These are phyloP conservation scores for Tubulanus polymorphus DNA, from an alignment of 2,888 invertebrate genomes.

Conservation along the genomic window DNA sequence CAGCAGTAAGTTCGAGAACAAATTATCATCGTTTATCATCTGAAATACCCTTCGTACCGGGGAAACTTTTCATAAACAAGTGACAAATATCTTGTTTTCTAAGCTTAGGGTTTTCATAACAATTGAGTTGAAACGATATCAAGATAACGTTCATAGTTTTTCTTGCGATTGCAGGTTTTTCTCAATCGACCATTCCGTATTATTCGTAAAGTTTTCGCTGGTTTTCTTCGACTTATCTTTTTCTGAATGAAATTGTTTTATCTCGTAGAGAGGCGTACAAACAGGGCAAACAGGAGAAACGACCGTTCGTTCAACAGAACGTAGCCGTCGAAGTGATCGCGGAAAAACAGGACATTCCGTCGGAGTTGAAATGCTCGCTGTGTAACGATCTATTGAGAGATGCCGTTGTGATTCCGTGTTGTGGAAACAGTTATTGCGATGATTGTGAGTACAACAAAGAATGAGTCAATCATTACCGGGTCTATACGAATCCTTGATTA, in stretches of 20 bases:
- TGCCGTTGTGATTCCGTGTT: conserved; percentile 97
- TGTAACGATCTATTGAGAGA: conserved; percentile 90
- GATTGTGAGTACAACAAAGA: conserved; percentile 71
- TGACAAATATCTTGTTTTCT: no score
- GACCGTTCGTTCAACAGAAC: conserved; percentile 57
- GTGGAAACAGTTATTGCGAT: conserved; percentile 97
- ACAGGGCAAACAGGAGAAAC: conserved; percentile 67
- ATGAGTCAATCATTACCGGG: background rate
- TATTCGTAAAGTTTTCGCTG: conserved; percentile 4
- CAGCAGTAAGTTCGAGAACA: no score
- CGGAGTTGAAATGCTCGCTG: conserved; percentile 85
- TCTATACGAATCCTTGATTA: no score
- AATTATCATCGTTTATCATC: no score
- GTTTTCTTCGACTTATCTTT: background rate
- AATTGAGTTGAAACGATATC: background rate
- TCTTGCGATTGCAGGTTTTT: background rate
- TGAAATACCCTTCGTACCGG: no score
- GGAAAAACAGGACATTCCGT: conserved; percentile 64
- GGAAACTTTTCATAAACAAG: no score
- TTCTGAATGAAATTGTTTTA: conserved; percentile 9
- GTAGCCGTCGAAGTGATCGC: conserved; percentile 54
- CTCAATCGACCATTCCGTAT: no score
- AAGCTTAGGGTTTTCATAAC: background rate
- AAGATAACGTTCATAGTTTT: background rate
- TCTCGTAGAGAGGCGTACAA: conserved; percentile 70